Conservation (phyloP, 2,888 invertebrate genomes). For the Allygus modestus region DNA sequence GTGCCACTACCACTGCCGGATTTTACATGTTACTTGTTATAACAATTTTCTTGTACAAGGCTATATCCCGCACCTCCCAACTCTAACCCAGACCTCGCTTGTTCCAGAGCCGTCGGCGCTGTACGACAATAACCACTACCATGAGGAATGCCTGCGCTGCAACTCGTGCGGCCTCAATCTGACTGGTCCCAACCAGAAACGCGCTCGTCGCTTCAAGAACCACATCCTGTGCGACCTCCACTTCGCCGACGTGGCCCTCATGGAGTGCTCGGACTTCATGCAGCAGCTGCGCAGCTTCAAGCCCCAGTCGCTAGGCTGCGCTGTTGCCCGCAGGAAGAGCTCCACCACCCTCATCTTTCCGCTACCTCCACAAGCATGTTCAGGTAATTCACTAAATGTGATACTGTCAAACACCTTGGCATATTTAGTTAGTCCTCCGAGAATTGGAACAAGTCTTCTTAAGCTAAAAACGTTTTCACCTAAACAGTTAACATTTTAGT, state of each 20-base stretch:
- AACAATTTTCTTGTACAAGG: too few species aligned
- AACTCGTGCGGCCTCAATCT: conserved; percentile 96
- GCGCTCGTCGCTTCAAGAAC: conserved; percentile 83
- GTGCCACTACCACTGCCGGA: too few species aligned
- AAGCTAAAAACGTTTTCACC: too few species aligned
- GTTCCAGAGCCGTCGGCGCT: conserved; percentile 91
- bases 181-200: conserved; percentile 90
- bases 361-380: conserved; percentile 95
- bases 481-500: too few species aligned
- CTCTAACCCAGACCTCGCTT: too few species aligned
- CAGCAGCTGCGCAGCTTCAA: conserved; percentile 97
- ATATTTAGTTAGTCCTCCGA: too few species aligned
- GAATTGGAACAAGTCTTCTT: too few species aligned
- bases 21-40: too few species aligned
- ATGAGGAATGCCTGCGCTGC: conserved; percentile 98
- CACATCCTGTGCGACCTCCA: conserved; percentile 97
- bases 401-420: too few species aligned
- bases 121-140: conserved; percentile 97
- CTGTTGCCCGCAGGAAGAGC: conserved; percentile 94
- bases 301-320: conserved; percentile 96
- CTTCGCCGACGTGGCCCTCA: conserved; percentile 97
- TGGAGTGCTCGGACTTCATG: conserved; percentile 99
- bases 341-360: conserved; percentile 97
- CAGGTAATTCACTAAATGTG: too few species aligned
- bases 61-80: too few species aligned